Conservation (phyloP, 2,888 invertebrate genomes). For the Luperina nickerlii region DNA sequence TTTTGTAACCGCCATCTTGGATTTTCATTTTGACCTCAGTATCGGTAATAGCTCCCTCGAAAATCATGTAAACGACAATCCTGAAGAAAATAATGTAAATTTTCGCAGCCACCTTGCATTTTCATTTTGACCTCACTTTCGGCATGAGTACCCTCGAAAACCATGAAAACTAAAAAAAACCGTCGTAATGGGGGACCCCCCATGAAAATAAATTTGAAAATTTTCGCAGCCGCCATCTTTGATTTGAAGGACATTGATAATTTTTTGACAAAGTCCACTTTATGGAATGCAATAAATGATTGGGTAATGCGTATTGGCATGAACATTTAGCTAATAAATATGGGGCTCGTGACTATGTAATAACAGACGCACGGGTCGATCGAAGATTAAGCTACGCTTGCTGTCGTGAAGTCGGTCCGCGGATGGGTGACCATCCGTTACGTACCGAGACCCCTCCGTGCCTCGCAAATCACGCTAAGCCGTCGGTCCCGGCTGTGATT, state of each 20-base stretch:
- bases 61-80: background rate
- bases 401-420: background rate
- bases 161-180: too few species aligned
- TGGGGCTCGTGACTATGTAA: background rate
- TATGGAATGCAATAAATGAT: too few species aligned
- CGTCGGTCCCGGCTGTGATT: too few species aligned
- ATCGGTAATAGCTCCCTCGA: background rate
- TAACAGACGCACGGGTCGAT: background rate
- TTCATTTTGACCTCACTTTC: too few species aligned
- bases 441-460: background rate
- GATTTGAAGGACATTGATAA: background rate
- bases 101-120: too few species aligned
- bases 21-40: too few species aligned
- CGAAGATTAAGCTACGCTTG: background rate
- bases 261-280: background rate
- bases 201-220: background rate
- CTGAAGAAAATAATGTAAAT: background rate
- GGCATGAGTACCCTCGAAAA: too few species aligned
- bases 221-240: background rate
- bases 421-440: background rate
- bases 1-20: too few species aligned
- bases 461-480: background rate
- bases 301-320: too few species aligned
- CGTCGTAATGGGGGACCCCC: too few species aligned
- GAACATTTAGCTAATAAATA: background rate